Base-by-base conservation (phyloP, 2,888 invertebrate species). In the Peribatodes rhomboidaria region DNA sequence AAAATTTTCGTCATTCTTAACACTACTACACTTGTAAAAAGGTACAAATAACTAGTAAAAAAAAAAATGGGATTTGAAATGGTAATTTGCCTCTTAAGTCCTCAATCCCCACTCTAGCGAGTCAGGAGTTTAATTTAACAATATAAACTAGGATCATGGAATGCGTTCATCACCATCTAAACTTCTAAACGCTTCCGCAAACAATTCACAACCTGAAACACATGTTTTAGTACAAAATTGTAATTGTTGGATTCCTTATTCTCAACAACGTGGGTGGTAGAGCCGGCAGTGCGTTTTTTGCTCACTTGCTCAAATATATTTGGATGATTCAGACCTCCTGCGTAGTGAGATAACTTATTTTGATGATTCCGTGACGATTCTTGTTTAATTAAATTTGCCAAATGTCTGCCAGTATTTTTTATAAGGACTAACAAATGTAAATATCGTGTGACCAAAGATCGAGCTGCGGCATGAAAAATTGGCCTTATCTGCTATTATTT, bases 251-350 rank as follows among this genome's bases (percentile, higher is more conserved):
- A 78, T 82, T 77, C 78, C 73, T 82, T 81, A 85, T 84, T 84
- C 69, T 75, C 77, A 69, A 68, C 87, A 62, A 80, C 80, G 90
- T 90, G 91, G 89, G 90, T 89, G 91, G 89, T 78, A 72, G 70
- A 71, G 72, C 74, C 75, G 74, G 74, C 74, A 71, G 72, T 73
- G 73, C 72, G 70, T 73, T 80, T 82, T 85, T 82, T 81, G 77
- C 74, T 72, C 72, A 74, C 74, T 67, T 77, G 67, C 73, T 76
- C 83, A 83, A 86, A 87, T 85, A 83, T 82, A 84, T 78, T 80
- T 75, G 76, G 77, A 77, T 84, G 83, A 83, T 75, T 84, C 80
- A 84, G 86, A 85, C 89, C 91, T 87, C 90, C 90, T 86, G 90
- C 88, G 86, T 87, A 65, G 87, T 68, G 58, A 68, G 68, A 73